phyloP scores from a whole-genome alignment of 2,888 invertebrate genomes.

The Ceratothoa steindachneri region DNA sequence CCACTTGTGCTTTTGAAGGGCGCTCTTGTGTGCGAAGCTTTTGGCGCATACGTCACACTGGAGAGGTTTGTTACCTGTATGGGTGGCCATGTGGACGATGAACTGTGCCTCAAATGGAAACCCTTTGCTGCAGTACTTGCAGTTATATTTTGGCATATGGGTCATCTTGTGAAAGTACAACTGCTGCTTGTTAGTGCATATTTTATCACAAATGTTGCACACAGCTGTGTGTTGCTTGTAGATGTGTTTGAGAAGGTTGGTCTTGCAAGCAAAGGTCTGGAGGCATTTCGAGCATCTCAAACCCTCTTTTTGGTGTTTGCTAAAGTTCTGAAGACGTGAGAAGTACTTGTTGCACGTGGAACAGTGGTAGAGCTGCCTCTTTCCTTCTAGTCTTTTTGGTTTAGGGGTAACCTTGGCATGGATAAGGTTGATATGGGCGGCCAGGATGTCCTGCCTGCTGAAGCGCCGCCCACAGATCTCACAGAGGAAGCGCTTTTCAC shows the following conservation, averaged over 20 bases:
- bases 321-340: neutral
- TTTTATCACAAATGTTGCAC: neutral
- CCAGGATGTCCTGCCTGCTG: neutral
- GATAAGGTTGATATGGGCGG: neutral
- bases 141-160: neutral
- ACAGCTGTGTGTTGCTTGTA: neutral
- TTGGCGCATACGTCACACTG: neutral
- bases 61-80: neutral
- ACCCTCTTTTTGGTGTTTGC: neutral
- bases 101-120: neutral
- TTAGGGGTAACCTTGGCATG: neutral
- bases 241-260: neutral
- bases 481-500: neutral
- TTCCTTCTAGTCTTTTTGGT: neutral
- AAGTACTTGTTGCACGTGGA: neutral
- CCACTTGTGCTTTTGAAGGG: neutral
- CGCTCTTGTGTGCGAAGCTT: neutral
- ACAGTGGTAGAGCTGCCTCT: neutral
- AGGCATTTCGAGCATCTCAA: neutral
- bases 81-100: neutral
- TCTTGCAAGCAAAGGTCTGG: neutral
- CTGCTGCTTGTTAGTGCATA: neutral
- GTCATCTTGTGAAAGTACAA: neutral
- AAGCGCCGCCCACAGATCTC: neutral
- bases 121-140: neutral